A percentile compares a stretch with the other conserved stretches of the same genome.
Evolutionary conservation across 2,113 vertebrate species (phyloP).

Genomic region (Tachysurus vachellii): DNA sequence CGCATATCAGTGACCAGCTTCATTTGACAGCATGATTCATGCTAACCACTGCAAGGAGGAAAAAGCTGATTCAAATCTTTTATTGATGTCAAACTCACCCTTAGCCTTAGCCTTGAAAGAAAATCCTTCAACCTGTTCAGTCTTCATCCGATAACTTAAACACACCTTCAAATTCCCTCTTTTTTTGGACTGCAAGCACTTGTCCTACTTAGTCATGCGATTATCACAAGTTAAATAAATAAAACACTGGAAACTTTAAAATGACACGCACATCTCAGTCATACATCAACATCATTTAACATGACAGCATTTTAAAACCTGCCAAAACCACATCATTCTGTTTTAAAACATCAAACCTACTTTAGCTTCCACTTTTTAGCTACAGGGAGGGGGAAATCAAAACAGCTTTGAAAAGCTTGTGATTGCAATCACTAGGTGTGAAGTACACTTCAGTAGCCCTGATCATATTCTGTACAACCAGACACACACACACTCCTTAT

Average conservation of each 20-base stretch:
- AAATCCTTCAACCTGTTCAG: neutral
- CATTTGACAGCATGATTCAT: neutral
- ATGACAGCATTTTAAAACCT: neutral
- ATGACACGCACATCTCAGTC: conserved; percentile 2
- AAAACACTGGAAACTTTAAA: conserved; percentile 17
- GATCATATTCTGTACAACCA: neutral
- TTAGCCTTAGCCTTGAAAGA: neutral
- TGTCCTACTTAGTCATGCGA: neutral
- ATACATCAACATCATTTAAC: too few species aligned
- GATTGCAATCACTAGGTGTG: conserved; percentile 5
- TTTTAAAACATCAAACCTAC: neutral
- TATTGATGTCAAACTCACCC: neutral
- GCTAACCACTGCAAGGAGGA: neutral
- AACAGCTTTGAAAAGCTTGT: neutral
- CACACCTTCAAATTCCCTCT: neutral
- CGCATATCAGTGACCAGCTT: neutral
- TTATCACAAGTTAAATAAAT: conserved; percentile 13
- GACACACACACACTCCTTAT: neutral
- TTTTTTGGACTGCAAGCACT: neutral
- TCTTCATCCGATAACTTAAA: neutral
- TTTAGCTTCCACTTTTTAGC: neutral
- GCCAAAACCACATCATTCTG: neutral
- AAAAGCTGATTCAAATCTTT: neutral
- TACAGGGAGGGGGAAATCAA: neutral
- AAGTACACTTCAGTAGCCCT: conserved; percentile 15